A percentile compares a stretch with the other conserved stretches of the same genome.
phyloP scores from a whole-genome alignment of 2,113 vertebrate genomes.

The Leptobrachium leishanense region DNA sequence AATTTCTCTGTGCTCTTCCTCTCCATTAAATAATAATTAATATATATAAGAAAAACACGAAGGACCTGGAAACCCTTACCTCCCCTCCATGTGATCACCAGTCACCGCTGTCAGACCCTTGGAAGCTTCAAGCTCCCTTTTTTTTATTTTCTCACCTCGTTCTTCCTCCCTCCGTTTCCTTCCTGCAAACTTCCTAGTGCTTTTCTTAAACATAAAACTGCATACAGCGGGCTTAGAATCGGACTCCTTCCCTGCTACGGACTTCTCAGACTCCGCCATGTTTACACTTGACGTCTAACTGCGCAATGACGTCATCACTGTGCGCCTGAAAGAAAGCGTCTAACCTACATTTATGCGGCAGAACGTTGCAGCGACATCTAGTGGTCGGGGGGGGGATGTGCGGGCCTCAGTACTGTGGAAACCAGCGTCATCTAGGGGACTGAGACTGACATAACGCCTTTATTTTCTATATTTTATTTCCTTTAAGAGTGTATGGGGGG shows the following conservation, averaged over 20 bases:
- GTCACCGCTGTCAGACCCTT: too few species aligned
- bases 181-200: conserved; percentile 66
- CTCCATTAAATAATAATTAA: too few species aligned
- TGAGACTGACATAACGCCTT: neutral
- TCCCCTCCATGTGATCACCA: neutral
- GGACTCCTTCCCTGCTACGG: conserved; percentile 66
- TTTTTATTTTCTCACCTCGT: conserved; percentile 62
- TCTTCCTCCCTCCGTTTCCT: conserved; percentile 66
- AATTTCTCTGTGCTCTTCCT: too few species aligned
- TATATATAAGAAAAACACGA: too few species aligned
- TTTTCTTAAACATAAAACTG: conserved; percentile 81
- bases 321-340: neutral
- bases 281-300: neutral
- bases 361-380: too few species aligned
- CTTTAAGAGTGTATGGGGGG: too few species aligned
- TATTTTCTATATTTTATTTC: too few species aligned
- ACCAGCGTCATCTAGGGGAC: neutral
- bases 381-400: too few species aligned
- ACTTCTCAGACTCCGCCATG: conserved; percentile 3
- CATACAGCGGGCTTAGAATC: conserved; percentile 58
- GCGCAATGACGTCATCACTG: neutral
- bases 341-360: neutral
- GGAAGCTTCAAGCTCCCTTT: neutral
- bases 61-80: neutral
- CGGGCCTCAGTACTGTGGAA: neutral